These are phyloP conservation scores for Thumatha senex DNA, from an alignment of 2,888 invertebrate genomes.

Conservation along the genomic window DNA sequence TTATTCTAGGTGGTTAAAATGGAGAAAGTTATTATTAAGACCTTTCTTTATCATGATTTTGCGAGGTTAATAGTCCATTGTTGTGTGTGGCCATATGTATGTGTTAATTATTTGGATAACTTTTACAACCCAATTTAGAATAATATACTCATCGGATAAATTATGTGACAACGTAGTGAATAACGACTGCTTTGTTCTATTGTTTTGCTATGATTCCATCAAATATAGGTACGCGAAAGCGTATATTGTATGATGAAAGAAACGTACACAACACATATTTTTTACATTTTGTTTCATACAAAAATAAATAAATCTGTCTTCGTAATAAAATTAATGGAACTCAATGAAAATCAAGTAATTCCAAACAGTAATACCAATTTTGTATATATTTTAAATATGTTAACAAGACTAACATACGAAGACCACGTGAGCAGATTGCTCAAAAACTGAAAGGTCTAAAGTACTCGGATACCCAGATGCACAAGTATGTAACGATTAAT, in stretches of 20 bases:
- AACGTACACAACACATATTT: too few relatives aligned
- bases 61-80: slow-evolving; percentile 50
- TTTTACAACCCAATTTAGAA: slow-evolving; percentile 27
- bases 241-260: background rate
- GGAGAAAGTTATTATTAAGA: slow-evolving; percentile 36
- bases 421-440: too few relatives aligned
- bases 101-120: slow-evolving; percentile 28
- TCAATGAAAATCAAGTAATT: too few relatives aligned
- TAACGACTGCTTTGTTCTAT: background rate
- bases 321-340: too few relatives aligned
- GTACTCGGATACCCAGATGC: too few relatives aligned
- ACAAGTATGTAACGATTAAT: too few relatives aligned
- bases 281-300: too few relatives aligned
- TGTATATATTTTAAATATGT: too few relatives aligned
- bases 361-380: too few relatives aligned
- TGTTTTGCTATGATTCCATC: background rate
- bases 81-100: slow-evolving; percentile 31
- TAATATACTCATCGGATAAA: slow-evolving; percentile 13
- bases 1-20: slow-evolving; percentile 38
- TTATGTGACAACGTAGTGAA: background rate
- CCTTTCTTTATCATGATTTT: slow-evolving; percentile 45
- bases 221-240: background rate
- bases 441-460: too few relatives aligned
- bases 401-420: too few relatives aligned
- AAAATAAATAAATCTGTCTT: too few relatives aligned